Percentiles rank a stretch among this genome's conserved stretches.
Conservation (phyloP, 1,140 invertebrate genomes). For the Pseudomyrmex dendroicus region DNA sequence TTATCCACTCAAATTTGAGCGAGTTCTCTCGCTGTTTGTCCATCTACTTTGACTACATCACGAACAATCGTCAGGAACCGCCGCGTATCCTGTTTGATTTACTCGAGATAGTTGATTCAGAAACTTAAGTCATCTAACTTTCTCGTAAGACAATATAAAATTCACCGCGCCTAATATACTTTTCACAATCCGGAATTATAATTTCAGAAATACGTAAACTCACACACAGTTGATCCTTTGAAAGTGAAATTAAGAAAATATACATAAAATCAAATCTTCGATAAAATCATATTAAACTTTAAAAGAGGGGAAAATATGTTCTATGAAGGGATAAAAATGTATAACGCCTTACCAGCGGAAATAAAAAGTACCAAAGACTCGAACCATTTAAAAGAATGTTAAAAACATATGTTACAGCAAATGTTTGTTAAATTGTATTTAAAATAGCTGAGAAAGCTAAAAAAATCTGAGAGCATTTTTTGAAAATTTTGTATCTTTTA, state of each 20-base stretch:
- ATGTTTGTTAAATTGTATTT: no score
- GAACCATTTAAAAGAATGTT: no score
- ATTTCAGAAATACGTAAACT: background rate
- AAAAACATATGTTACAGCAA: no score
- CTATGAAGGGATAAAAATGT: no score
- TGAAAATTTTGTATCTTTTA: background rate
- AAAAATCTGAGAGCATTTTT: background rate
- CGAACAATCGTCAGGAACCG: background rate
- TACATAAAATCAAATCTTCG: background rate
- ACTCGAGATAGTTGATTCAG: background rate
- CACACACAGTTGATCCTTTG: no score
- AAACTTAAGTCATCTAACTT: slow-evolving; percentile 4
- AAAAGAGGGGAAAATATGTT: no score
- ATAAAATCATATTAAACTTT: no score
- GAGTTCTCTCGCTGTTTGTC: background rate
- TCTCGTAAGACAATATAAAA: background rate
- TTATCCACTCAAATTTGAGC: slow-evolving; percentile 15
- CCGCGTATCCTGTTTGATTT: slow-evolving; percentile 1
- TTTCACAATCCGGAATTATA: background rate
- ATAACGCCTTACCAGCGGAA: no score
- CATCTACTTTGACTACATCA: background rate
- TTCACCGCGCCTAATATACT: background rate
- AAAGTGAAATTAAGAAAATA: background rate
- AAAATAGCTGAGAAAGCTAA: no score
- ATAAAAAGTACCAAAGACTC: no score